phyloP scores from a whole-genome alignment of 2,113 vertebrate genomes.

The Forbesichthys agassizii region DNA sequence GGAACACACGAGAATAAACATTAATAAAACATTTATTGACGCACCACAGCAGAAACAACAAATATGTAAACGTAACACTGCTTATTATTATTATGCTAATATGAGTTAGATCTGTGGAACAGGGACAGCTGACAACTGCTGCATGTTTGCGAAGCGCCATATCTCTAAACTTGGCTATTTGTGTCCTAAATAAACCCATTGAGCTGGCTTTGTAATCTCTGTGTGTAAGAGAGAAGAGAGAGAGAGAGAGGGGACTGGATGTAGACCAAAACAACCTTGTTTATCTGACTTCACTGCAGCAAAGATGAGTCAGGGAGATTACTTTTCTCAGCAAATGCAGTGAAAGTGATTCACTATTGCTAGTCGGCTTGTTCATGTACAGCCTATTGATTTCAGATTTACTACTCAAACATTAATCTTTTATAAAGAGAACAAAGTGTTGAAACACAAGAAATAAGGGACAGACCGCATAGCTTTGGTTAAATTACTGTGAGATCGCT shows the following conservation, averaged over 20 bases:
- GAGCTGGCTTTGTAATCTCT: neutral
- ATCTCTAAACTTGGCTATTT: slow-evolving; percentile 1
- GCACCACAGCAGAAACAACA: neutral
- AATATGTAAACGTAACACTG: neutral
- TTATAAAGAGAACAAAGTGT: neutral
- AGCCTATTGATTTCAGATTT: neutral
- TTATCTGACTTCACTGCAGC: neutral
- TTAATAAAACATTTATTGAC: neutral
- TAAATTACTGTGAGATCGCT: neutral
- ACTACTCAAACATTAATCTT: neutral
- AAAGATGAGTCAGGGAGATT: neutral
- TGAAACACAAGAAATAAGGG: neutral
- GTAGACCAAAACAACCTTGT: neutral
- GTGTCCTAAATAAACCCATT: neutral
- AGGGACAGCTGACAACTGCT: neutral
- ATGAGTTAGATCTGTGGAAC: too few relatives aligned
- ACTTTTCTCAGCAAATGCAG: neutral
- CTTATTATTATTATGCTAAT: too few relatives aligned
- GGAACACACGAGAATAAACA: neutral
- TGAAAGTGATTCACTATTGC: neutral
- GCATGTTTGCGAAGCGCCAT: neutral
- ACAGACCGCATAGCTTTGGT: neutral
- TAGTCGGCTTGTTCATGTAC: neutral
- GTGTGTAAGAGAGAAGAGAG: neutral
- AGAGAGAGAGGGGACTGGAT: neutral